Conservation (phyloP, 1,140 invertebrate genomes). For the Hormaphis cornu region DNA sequence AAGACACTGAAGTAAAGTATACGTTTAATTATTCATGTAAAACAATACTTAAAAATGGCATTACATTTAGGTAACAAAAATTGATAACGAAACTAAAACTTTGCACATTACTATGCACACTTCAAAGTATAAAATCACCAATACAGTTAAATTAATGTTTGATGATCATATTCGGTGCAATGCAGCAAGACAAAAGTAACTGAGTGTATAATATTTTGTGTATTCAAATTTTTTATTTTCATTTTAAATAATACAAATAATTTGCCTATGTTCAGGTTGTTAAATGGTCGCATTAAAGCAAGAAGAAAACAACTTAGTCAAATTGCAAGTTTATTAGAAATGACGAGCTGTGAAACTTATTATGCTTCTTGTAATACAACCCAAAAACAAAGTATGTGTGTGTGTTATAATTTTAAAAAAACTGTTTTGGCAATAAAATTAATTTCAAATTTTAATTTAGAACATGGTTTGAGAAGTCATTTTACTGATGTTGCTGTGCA, state of each 20-base stretch:
- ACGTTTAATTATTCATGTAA: constrained; percentile 13
- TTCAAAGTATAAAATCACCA: constrained; percentile 55
- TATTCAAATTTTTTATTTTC: background rate
- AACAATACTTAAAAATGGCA: background rate
- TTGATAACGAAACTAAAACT: constrained; percentile 93
- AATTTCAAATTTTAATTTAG: background rate
- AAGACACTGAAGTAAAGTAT: constrained; percentile 60
- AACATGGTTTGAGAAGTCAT: background rate
- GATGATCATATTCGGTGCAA: constrained; percentile 98
- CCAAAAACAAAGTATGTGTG: constrained; percentile 6
- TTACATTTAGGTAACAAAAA: constrained; percentile 54
- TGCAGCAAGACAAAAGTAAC: constrained; percentile 82
- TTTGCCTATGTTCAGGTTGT: constrained; percentile 48
- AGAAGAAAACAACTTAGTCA: constrained; percentile 90
- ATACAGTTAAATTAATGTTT: constrained; percentile 91
- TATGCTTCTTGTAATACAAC: constrained; percentile 5
- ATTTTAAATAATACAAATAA: background rate
- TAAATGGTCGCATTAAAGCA: constrained; percentile 84
- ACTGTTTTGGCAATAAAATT: no score
- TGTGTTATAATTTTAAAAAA: background rate
- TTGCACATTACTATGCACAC: constrained; percentile 90
- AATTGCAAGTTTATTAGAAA: constrained; percentile 80
- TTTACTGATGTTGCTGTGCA: background rate
- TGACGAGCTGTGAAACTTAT: constrained; percentile 11
- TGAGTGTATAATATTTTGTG: constrained; percentile 1